Percentiles rank a stretch among this genome's conserved stretches.
Evolutionary conservation across 2,113 vertebrate species (phyloP).

Genomic region (Promerops cafer): DNA sequence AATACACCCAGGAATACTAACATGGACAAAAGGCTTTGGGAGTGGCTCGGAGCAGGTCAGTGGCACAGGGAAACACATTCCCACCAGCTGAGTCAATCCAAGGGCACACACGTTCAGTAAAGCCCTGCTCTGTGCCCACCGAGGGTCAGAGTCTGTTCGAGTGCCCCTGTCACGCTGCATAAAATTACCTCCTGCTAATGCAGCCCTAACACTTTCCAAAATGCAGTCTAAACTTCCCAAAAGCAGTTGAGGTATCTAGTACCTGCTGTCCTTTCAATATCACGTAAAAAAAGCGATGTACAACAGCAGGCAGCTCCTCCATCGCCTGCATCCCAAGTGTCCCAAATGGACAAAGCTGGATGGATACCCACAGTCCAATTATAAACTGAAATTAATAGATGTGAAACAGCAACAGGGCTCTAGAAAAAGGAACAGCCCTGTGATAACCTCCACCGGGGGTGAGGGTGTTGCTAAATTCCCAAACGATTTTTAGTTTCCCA

Average conservation of each 20-base stretch:
- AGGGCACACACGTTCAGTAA: fast-evolving
- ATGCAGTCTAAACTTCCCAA: background rate
- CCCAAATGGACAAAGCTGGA: background rate
- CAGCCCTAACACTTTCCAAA: background rate
- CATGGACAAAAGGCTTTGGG: background rate
- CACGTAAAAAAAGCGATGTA: fast-evolving
- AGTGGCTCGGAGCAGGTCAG: background rate
- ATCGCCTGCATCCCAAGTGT: fast-evolving
- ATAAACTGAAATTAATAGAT: background rate
- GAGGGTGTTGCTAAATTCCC: background rate
- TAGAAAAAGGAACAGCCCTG: background rate
- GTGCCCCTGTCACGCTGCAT: background rate
- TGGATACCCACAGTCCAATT: fast-evolving
- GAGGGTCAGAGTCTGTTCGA: fast-evolving
- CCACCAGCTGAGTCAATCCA: background rate
- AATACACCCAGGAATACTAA: background rate
- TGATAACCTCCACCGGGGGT: fast-evolving
- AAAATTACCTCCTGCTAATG: background rate
- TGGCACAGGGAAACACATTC: background rate
- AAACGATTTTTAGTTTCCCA: background rate
- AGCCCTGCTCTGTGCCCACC: background rate
- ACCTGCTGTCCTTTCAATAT: background rate
- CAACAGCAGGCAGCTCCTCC: background rate
- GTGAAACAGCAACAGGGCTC: background rate
- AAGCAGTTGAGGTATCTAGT: background rate